Conservation (phyloP, 2,113 vertebrate genomes). For the Chitala chitala region DNA sequence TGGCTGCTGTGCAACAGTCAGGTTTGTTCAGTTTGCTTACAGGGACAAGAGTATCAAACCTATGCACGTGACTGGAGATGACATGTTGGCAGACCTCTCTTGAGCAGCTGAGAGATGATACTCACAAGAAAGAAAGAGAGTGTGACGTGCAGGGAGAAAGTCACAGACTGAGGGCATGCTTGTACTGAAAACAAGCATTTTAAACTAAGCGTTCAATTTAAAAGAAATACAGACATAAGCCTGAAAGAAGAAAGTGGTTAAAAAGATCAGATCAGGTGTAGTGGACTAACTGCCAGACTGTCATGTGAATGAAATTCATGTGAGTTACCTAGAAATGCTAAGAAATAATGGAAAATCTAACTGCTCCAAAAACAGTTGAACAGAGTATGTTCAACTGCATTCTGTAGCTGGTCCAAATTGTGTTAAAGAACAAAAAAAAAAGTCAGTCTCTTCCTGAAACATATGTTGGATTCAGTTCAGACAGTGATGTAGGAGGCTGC, state of each 20-base stretch:
- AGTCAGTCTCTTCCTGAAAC: too few species aligned
- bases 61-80: background rate
- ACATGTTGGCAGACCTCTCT: background rate
- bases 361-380: too few species aligned
- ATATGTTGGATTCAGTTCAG: too few species aligned
- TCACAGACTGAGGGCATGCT: background rate
- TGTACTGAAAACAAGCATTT: background rate
- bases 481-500: too few species aligned
- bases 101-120: background rate
- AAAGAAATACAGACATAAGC: background rate
- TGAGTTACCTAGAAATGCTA: too few species aligned
- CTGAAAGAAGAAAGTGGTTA: background rate
- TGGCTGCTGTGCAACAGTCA: too few species aligned
- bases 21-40: background rate
- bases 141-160: background rate
- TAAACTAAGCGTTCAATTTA: background rate
- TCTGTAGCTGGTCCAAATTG: background rate
- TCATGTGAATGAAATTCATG: background rate
- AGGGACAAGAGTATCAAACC: constrained; percentile 15
- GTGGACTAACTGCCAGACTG: background rate
- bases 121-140: background rate
- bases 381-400: background rate
- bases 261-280: background rate
- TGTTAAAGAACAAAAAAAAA: too few species aligned
- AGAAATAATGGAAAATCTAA: too few species aligned